phyloP scores from a whole-genome alignment of 2,888 invertebrate genomes.

The Mayetiola destructor region DNA sequence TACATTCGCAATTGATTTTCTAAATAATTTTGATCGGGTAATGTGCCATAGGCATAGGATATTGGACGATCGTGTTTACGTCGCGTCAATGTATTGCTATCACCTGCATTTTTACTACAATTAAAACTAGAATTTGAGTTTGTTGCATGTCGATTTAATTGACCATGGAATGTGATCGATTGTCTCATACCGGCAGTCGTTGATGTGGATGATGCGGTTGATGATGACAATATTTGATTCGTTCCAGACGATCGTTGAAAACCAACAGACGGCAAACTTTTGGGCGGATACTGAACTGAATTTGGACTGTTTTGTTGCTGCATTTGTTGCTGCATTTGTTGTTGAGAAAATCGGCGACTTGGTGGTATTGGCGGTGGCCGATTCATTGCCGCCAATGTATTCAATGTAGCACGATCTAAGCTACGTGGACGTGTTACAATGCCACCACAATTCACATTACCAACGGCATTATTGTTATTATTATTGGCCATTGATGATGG shows the following conservation, averaged over 20 bases:
- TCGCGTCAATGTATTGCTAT: neutral
- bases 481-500: conserved; percentile 19
- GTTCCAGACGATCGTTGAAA: conserved; percentile 11
- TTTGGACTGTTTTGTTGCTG: conserved; percentile 6
- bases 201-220: neutral
- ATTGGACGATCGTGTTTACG: conserved; percentile 27
- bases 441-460: conserved; percentile 17
- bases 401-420: conserved; percentile 30
- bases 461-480: conserved; percentile 14
- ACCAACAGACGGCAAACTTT: neutral
- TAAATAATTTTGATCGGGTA: conserved; percentile 33
- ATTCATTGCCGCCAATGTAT: conserved; percentile 13
- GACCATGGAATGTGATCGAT: conserved; percentile 32
- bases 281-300: conserved; percentile 11
- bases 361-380: conserved; percentile 31
- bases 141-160: conserved; percentile 22
- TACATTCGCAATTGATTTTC: conserved; percentile 34
- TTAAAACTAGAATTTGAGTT: conserved; percentile 13
- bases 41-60: conserved; percentile 31
- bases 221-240: neutral
- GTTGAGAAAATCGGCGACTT: conserved; percentile 24
- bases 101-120: conserved; percentile 4
- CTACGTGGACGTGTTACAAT: conserved; percentile 29
- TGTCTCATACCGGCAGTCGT: conserved; percentile 28
- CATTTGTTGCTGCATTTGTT: neutral